Evolutionary conservation across 2,797 vertebrate species (phyloP), one percentile per base, ranked within the genome.

Genomic region (Spinus pinus): DNA sequence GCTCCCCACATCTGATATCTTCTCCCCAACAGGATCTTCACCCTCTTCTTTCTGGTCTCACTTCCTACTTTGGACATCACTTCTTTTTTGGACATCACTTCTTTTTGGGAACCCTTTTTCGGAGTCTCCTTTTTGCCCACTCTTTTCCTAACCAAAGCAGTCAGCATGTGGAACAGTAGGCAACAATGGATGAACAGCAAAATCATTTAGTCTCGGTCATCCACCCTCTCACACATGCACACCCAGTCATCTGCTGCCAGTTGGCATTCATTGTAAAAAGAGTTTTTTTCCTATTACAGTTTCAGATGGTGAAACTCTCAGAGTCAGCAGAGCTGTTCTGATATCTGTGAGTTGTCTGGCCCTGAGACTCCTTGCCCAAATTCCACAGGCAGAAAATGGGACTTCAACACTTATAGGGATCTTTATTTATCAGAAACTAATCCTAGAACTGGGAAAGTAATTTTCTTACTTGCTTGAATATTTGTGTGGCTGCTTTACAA

Each of bases 271-370:
- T 15, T 46, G 1, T 25, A 51, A 17, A 51, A 79, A 58, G 18
- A 20, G 12, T 0, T 13, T 14, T 62, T 35, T 80, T 23, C 21
- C 30, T 49, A 0, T 41, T 37, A 31, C 3, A 9, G 2, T 54
- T 88, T 77, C 39, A 35, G 17, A 0, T 31, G 27, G 22, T 70
- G 35, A 64, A 66, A 49, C 16, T 21, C 17, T 53, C 5, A 56
- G 14, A 78, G 5, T 56, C 33, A 74, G 6, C 11, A 47, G 28
- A 49, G 14, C 14, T 89, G 7, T 56, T 24, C 23, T 70, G 61
- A 20, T 66, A 67, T 31, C 21, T 42, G 4, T 8, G 23, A 67
- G 6, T 44, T 81, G 22, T 42, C 50, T 57, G 21, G 11, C 33
- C 47, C 35, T 4, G 5, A 72, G 13, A 46, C 6, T 41, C 6